Evolutionary conservation across 2,113 vertebrate species (phyloP), one percentile per base, ranked within the genome.

Genomic region (Tetrax tetrax): DNA sequence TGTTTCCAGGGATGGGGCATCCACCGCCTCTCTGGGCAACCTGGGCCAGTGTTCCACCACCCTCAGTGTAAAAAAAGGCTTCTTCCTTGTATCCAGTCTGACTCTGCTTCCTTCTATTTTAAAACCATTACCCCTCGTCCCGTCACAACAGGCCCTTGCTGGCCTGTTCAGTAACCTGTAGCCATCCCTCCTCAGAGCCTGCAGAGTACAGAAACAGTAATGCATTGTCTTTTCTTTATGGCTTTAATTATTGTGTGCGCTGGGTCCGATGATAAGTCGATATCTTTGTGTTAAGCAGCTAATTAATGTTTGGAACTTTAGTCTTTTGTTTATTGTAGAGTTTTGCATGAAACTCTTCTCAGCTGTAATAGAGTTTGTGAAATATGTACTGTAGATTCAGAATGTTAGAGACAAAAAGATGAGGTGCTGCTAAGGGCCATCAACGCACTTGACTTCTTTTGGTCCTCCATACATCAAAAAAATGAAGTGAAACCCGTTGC

Each of bases 221-320:
- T n/a, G 50, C 7, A 1, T 87, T 78, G 76, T 95, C 80, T 95
- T 81, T 95, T 95, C 54, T 95, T 97, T 94, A 93, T 90, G 72
- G 82, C 84, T 97, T 97, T 97, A 95, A 92, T 97, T 97, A 97
- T 38, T 91, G 59, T 56, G 63, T 70, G 75, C 3, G 0, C 64
- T 29, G 66, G 89, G 81, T 92, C 54, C 8, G 1, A 71, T 56
- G 91, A 96, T 96, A 51, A 56, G 92, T 96, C 79, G 59, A 9
- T 96, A 89, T 80, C 94, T 96, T 93, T 93, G 85, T 92, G 87
- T 93, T 98, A 97, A 97, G 81, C 83, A 92, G 80, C 96, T 97
- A 98, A 98, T 97, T 97, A 97, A 97, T 69, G 77, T 43, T 93
- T 90, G 96, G 75, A 95, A 93, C 68, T 96, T 96, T 82, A 48